Evolutionary conservation across 1,140 invertebrate genomes (phyloP), one percentile per base, ranked within the genome.

Genomic region (Leguminivora glycinivorella): DNA sequence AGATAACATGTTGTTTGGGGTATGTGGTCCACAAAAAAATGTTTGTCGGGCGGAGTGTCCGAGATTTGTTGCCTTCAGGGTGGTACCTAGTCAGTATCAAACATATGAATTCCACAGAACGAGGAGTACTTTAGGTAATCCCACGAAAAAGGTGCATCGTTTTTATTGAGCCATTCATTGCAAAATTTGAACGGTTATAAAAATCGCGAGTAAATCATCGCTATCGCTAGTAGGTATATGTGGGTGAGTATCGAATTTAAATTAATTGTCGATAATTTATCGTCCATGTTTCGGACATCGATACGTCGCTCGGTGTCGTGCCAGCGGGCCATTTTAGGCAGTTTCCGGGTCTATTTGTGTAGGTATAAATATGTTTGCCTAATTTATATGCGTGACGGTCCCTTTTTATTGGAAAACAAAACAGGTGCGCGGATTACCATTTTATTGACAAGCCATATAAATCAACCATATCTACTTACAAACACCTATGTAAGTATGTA

Each of bases 1-100:
- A 87, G 85, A 89, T 89, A 91, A 84, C 81, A 80, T 81, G 85
- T 89, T 88, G 87, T 89, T 83, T 82, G 79, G 83, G 82, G 71
- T 83, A 82, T 83, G 83, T 85, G 83, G 77, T 74, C 60, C 71
- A 80, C 70, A 84, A 84, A 87, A 87, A 89, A 89, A 87, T 84
- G 76, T 85, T 88, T 85, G 84, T 85, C 85, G 85, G 83, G 70
- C 80, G 79, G 81, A 79, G 76, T 75, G 74, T 75, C 67, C 69
- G 77, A 83, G 81, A 88, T 90, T 87, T 88, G 85, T 88, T 81
- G 73, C 81, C 83, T 84, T 86, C 87, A 82, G 82, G 88, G 87
- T 90, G 88, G 87, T 80, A 82, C 79, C 74, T 79, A 75, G 76
- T 89, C 83, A 89, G 82, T 52, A 17, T 63, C 14, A 29, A 63